Base-by-base conservation (phyloP, 2,888 invertebrate genomes). In the Ophion ventricosus region DNA sequence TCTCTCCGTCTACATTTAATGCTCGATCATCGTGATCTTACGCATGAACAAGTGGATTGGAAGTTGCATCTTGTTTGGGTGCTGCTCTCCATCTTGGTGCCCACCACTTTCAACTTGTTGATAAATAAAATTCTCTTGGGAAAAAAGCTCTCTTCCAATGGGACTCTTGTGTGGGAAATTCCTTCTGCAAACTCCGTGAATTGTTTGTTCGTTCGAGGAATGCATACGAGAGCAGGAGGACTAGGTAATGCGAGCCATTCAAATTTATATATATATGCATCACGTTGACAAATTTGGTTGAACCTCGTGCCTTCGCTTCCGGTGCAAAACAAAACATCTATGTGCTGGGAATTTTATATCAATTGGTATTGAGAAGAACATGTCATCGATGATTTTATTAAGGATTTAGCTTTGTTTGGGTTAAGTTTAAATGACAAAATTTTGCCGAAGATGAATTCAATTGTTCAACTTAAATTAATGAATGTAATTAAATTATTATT, bases 91-190 rank as follows among this genome's bases (percentile, higher is more conserved):
- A 26, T 59, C 75, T 59, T 23, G 7, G 49, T 63, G 35, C 25
- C 61, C 29, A n/a, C 57, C 26, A 17, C 57, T 49, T 20, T 26
- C n/a, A 66, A 79, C 66, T 80, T 76, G 79, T 76, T 76, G 75
- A 67, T 83, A 80, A 83, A 80, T 67, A 83, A 72, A 83, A 74
- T 56, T 54, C n/a, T 59, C 69, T 23, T 29, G 40, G 35, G 69
- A 61, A 56, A 8, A 63, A 26, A 35, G 14, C 29, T 35, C 14
- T 49, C 14, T 64, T 59, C 49, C 29, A 49, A 59, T 61, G 35
- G 63, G 43, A 82, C 63, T 78, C 67, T 77, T 63, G 35, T 74
- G 43, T 56, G 57, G n/a, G 17, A 78, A 82, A 78, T 78, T 82
- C 77, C 73, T 82, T 77, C 23, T 67, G 77, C 73, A 82, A 78